These are phyloP conservation scores for Conus ventricosus DNA, from an alignment of 1,140 invertebrate species.

Conservation along the genomic window DNA sequence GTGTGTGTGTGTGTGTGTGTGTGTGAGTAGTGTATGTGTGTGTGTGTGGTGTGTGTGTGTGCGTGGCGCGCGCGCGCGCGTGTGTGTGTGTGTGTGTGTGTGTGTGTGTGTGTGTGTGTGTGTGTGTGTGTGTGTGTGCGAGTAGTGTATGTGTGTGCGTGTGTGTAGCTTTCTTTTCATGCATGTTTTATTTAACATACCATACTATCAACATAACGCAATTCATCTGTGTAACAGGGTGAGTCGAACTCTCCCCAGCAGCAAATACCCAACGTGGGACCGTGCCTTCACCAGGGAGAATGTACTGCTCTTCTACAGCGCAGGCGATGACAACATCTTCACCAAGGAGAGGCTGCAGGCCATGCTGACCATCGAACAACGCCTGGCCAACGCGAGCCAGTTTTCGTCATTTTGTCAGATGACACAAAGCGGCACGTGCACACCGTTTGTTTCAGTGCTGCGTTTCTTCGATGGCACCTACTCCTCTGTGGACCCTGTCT, in stretches of 20 bases:
- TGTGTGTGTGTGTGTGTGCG: too few species aligned
- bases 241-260: not conserved
- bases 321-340: constrained; percentile 41
- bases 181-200: too few species aligned
- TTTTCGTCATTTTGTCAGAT: constrained; percentile 47
- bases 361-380: constrained; percentile 49
- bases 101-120: too few species aligned
- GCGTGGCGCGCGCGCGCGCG: too few species aligned
- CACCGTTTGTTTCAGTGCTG: constrained; percentile 41
- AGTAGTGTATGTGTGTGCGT: too few species aligned
- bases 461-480: constrained; percentile 54
- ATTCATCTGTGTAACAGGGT: not conserved
- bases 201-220: too few species aligned
- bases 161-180: too few species aligned
- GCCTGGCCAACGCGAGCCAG: constrained; percentile 17
- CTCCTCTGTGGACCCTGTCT: constrained; percentile 36
- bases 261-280: not conserved
- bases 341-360: constrained; percentile 36
- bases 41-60: too few species aligned
- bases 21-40: too few species aligned
- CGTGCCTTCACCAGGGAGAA: not conserved
- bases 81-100: too few species aligned
- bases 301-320: constrained; percentile 37
- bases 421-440: constrained; percentile 29
- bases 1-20: too few species aligned